Conservation (phyloP, 2,113 vertebrate species). For the Megalops atlanticus region DNA sequence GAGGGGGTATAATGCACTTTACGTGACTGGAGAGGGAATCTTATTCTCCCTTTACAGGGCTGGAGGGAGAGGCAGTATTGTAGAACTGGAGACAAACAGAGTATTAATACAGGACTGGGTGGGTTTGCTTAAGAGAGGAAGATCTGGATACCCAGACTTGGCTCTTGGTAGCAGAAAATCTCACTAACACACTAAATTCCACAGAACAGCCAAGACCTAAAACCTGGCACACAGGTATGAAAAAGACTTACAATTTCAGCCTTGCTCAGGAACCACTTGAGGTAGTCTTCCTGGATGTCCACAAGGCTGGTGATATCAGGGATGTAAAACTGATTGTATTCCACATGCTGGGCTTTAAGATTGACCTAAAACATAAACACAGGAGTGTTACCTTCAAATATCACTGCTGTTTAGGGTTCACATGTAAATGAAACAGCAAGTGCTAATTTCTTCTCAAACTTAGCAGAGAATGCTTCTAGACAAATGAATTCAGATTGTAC, state of each 20-base stretch:
- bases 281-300: slow-evolving; percentile 98
- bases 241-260: slow-evolving; percentile 84
- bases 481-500: slow-evolving; percentile 55
- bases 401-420: not conserved
- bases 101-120: no score
- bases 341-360: slow-evolving; percentile 86
- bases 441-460: not conserved
- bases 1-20: no score
- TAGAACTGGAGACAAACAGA: no score
- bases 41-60: no score
- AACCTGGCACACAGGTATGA: slow-evolving; percentile 6
- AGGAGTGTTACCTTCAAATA: not conserved
- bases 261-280: slow-evolving; percentile 96
- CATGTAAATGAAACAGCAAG: not conserved
- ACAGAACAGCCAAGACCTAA: no score
- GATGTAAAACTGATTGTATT: slow-evolving; percentile 93
- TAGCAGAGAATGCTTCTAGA: not conserved
- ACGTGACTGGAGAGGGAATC: no score
- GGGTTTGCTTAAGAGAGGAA: no score
- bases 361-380: slow-evolving; percentile 79
- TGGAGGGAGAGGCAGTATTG: no score
- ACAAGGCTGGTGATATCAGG: slow-evolving; percentile 90
- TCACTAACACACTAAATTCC: no score
- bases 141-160: no score
- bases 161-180: no score